Evolutionary conservation across 2,797 vertebrate genomes (phyloP).

Genomic region (Cyprinella venusta): DNA sequence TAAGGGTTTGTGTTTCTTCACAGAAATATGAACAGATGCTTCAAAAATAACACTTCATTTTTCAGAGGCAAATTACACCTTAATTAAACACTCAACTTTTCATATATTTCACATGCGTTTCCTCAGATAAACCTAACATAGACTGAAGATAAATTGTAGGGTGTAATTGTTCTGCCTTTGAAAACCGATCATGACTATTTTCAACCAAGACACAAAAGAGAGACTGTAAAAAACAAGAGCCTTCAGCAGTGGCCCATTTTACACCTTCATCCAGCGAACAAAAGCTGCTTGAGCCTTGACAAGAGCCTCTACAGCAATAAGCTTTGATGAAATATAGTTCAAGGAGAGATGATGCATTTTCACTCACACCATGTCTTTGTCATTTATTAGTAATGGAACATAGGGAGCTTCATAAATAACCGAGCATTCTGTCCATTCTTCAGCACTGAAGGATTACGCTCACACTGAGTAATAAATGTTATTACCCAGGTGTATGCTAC

Average conservation of each 20-base stretch:
- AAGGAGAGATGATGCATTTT: constrained; percentile 66
- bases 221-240: constrained; percentile 43
- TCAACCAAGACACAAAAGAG: not conserved
- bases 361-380: constrained; percentile 71
- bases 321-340: constrained; percentile 79
- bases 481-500: constrained; percentile 68
- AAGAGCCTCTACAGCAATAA: constrained; percentile 59
- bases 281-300: constrained; percentile 55
- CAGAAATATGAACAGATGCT: constrained; percentile 64
- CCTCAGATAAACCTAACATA: not conserved
- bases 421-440: constrained; percentile 59
- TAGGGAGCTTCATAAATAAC: constrained; percentile 78
- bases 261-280: constrained; percentile 36
- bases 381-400: constrained; percentile 79
- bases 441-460: constrained; percentile 68
- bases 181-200: not conserved
- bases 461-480: constrained; percentile 71
- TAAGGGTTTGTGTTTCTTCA: constrained; percentile 9
- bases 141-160: not conserved
- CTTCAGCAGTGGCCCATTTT: not conserved
- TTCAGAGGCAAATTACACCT: constrained; percentile 4
- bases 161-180: not conserved
- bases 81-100: constrained; percentile 2
- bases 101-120: not conserved
- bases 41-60: constrained; percentile 17